Conservation (phyloP, 2,113 vertebrate species). For the Cariama cristata region DNA sequence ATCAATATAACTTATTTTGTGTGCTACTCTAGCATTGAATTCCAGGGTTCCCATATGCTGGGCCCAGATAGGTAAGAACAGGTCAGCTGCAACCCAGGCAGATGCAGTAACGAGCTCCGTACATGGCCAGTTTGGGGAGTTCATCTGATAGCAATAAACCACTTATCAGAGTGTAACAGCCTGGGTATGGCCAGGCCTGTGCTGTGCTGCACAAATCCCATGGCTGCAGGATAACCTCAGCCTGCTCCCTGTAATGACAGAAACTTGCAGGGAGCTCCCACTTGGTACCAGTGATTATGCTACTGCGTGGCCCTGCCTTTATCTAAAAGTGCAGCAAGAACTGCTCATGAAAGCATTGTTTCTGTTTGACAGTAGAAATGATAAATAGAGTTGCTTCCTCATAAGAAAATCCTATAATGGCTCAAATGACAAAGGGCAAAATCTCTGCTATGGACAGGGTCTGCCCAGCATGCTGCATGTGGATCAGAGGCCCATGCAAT, state of each 20-base stretch:
- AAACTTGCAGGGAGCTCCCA: no score
- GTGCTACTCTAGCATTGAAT: neutral
- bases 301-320: no score
- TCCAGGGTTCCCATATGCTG: neutral
- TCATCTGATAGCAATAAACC: neutral
- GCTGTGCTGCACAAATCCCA: no score
- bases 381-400: neutral
- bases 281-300: no score
- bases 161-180: neutral
- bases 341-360: neutral
- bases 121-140: neutral
- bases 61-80: neutral
- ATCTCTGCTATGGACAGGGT: neutral
- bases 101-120: neutral
- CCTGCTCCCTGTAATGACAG: no score
- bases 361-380: neutral
- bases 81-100: neutral
- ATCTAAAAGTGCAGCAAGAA: neutral
- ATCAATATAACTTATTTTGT: neutral
- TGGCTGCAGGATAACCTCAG: no score
- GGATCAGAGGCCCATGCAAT: neutral
- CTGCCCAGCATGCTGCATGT: neutral
- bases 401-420: neutral
- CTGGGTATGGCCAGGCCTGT: neutral
- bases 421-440: neutral